Evolutionary conservation across 2,888 invertebrate species (phyloP).

Genomic region (Spisula solida): DNA sequence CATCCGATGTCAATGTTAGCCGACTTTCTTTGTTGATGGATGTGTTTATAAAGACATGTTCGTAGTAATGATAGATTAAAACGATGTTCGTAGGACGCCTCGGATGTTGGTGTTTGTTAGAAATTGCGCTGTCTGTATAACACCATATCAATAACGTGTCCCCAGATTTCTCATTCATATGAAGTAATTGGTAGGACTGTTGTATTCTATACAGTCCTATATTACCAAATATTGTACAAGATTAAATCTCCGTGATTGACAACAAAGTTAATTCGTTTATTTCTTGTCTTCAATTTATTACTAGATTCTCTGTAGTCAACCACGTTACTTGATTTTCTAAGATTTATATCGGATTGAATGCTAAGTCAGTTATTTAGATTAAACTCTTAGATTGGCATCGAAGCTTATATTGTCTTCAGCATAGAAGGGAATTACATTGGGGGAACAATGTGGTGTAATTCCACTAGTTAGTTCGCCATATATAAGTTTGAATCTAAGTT

Average conservation of each 20-base stretch:
- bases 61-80: too few relatives aligned
- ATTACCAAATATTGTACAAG: constrained; percentile 5
- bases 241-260: not conserved
- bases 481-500: too few relatives aligned
- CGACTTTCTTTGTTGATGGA: too few relatives aligned
- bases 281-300: not conserved
- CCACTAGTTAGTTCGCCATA: too few relatives aligned
- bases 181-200: not conserved
- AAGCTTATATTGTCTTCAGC: not conserved
- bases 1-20: too few relatives aligned
- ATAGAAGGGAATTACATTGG: not conserved
- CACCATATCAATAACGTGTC: not conserved
- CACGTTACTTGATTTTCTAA: not conserved
- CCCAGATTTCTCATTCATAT: not conserved
- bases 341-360: not conserved
- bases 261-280: not conserved
- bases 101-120: too few relatives aligned
- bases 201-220: not conserved
- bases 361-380: not conserved
- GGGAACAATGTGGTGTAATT: too few relatives aligned
- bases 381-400: not conserved
- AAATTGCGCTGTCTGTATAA: too few relatives aligned
- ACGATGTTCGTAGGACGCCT: too few relatives aligned
- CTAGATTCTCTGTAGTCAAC: not conserved
- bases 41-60: too few relatives aligned